Conservation (phyloP, 2,888 invertebrate species). For the Acrobasis repandana region DNA sequence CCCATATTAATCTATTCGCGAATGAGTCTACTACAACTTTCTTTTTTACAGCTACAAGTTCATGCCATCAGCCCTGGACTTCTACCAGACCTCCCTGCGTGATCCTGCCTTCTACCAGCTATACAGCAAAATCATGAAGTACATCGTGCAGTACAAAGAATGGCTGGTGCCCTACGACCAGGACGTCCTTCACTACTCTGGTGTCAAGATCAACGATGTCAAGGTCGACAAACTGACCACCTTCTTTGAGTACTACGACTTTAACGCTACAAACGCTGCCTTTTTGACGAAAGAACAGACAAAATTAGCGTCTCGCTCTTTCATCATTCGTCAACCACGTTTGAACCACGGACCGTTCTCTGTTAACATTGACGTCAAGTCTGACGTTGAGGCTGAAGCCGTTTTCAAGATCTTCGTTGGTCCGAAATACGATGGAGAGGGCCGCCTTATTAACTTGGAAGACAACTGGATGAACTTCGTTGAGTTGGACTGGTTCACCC, state of each 20-base stretch:
- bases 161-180: slow-evolving; percentile 82
- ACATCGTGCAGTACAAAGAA: slow-evolving; percentile 84
- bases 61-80: slow-evolving; percentile 84
- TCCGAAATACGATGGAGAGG: slow-evolving; percentile 85
- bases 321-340: slow-evolving; percentile 86
- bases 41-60: slow-evolving; percentile 58
- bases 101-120: slow-evolving; percentile 88
- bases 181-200: slow-evolving; percentile 81
- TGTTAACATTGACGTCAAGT: slow-evolving; percentile 82
- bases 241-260: slow-evolving; percentile 86
- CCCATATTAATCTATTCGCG: not conserved
- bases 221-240: slow-evolving; percentile 84
- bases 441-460: slow-evolving; percentile 74
- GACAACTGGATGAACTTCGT: slow-evolving; percentile 84
- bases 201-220: slow-evolving; percentile 84
- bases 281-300: slow-evolving; percentile 53
- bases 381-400: slow-evolving; percentile 82
- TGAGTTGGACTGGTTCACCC: slow-evolving; percentile 83
- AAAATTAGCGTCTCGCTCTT: slow-evolving; percentile 57
- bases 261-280: slow-evolving; percentile 83
- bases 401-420: slow-evolving; percentile 86
- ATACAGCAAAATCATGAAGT: slow-evolving; percentile 83
- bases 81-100: slow-evolving; percentile 85
- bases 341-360: slow-evolving; percentile 87
- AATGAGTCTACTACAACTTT: not conserved